Conservation (phyloP, 2,888 invertebrate species). For the Bombyx huttoni region DNA sequence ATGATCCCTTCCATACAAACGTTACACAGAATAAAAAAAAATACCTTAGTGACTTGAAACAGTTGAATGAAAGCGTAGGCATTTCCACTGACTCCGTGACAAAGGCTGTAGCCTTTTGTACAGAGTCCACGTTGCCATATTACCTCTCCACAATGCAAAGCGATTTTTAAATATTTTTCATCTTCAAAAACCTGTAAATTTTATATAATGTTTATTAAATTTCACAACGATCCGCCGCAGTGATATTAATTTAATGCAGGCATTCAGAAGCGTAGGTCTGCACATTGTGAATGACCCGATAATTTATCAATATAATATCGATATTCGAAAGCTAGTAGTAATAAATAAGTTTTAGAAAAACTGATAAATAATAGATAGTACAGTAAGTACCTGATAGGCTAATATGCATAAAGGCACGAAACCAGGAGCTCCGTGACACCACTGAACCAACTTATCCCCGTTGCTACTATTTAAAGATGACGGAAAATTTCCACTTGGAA, state of each 20-base stretch:
- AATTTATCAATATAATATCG: no score
- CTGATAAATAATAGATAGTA: no score
- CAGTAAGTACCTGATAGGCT: constrained; percentile 74
- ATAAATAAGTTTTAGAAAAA: no score
- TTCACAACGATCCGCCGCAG: no score
- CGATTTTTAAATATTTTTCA: constrained; percentile 77
- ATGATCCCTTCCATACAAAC: no score
- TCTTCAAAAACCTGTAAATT: constrained; percentile 76
- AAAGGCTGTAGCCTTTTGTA: constrained; percentile 88
- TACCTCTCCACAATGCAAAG: constrained; percentile 80
- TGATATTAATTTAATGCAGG: no score
- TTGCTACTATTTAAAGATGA: constrained; percentile 79
- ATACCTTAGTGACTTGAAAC: constrained; percentile 82
- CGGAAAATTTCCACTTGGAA: constrained; percentile 80
- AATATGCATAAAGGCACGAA: constrained; percentile 79
- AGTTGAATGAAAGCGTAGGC: constrained; percentile 86
- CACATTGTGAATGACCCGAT: no score
- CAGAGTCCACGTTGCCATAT: constrained; percentile 87
- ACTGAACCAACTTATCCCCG: constrained; percentile 86
- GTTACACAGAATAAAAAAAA: not conserved
- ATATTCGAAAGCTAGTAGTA: no score
- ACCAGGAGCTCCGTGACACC: constrained; percentile 96
- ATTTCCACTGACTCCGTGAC: constrained; percentile 92
- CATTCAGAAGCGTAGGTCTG: no score
- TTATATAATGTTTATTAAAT: not conserved